Percentiles rank a stretch among this genome's conserved stretches.
Evolutionary conservation across 2,888 invertebrate species (phyloP).

Genomic region (Stenoptilia bipunctidactyla): DNA sequence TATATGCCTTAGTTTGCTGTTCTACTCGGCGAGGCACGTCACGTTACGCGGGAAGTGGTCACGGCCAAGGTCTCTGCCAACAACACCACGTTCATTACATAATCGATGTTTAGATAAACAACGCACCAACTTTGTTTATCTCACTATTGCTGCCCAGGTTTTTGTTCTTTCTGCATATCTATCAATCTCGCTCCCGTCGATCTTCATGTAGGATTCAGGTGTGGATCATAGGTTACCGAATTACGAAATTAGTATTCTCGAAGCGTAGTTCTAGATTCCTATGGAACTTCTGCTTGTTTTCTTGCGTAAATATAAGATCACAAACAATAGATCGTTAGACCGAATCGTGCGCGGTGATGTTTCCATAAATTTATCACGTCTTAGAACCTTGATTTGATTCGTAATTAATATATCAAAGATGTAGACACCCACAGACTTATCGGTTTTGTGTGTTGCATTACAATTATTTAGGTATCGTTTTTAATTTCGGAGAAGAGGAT

Average conservation of each 20-base stretch:
- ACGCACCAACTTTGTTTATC: conserved; percentile 13
- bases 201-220: no score
- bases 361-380: conserved; percentile 18
- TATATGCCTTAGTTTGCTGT: no score
- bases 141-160: background rate
- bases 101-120: conserved; percentile 33
- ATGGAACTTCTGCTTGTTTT: no score
- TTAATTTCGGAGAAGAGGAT: no score
- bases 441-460: background rate
- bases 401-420: conserved; percentile 8
- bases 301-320: background rate
- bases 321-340: conserved; percentile 28
- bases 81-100: conserved; percentile 45
- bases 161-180: no score
- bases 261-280: no score
- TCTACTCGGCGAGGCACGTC: background rate
- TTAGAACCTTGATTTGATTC: conserved; percentile 15
- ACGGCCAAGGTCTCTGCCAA: conserved; percentile 60
- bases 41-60: conserved; percentile 30
- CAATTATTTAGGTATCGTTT: background rate
- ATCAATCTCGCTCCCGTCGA: no score
- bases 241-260: no score
- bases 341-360: conserved; percentile 19
- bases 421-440: conserved; percentile 10
- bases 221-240: no score